Percentiles rank a stretch among this genome's conserved stretches.
Evolutionary conservation across 2,797 vertebrate genomes (phyloP).

Genomic region (Myotis pilosus): DNA sequence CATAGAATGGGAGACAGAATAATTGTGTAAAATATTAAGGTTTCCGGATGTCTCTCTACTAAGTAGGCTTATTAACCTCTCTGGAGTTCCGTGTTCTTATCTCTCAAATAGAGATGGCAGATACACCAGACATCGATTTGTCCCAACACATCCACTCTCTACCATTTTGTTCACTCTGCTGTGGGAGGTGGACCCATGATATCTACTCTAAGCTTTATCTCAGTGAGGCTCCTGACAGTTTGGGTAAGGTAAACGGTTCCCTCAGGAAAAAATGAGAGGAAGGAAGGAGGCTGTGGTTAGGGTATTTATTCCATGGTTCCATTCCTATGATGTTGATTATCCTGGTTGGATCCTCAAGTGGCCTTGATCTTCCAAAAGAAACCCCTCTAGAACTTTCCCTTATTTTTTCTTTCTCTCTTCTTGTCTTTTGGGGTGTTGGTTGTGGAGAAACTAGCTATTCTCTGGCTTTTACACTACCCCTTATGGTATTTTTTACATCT

Average conservation of each 20-base stretch:
- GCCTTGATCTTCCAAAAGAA: not conserved
- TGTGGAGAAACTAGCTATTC: not conserved
- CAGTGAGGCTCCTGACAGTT: no score
- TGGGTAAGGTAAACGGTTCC: no score
- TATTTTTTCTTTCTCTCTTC: not conserved
- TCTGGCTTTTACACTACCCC: not conserved
- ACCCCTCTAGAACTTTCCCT: not conserved
- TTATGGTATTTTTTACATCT: not conserved
- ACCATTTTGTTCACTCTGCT: not conserved
- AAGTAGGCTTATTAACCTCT: not conserved
- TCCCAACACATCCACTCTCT: not conserved
- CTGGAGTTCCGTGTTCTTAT: not conserved
- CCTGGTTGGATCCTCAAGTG: not conserved
- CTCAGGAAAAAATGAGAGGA: not conserved
- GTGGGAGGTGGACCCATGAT: accelerated
- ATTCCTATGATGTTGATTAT: not conserved
- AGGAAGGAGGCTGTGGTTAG: not conserved
- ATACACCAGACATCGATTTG: not conserved
- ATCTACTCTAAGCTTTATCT: not conserved
- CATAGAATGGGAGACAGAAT: not conserved
- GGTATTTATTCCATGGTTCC: not conserved
- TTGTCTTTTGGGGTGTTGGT: not conserved
- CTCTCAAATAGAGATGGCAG: not conserved
- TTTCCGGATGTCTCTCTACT: not conserved
- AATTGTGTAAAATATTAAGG: not conserved